Conservation (phyloP, 2,113 vertebrate species). For the Saiga tatarica region DNA sequence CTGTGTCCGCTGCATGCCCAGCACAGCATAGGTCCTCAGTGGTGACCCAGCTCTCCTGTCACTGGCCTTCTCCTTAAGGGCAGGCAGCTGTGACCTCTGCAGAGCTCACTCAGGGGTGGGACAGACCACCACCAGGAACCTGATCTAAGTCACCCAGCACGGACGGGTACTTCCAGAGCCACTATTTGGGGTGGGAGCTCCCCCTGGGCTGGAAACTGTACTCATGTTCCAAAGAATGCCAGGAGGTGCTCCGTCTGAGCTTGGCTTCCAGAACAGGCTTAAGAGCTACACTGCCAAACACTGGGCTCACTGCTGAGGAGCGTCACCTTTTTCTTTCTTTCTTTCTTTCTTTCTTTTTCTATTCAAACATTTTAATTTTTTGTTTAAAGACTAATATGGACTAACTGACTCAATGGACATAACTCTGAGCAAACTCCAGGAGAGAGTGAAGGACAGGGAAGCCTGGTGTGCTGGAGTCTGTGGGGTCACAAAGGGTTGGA, state of each 20-base stretch:
- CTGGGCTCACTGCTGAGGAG: not conserved
- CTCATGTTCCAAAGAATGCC: no score
- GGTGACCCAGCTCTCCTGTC: not conserved
- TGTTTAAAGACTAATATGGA: not conserved
- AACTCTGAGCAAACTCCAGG: not conserved
- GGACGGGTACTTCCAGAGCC: not conserved
- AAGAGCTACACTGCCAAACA: not conserved
- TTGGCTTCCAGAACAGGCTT: not conserved
- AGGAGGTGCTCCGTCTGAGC: fast-evolving
- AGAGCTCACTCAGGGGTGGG: not conserved
- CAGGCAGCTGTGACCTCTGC: not conserved
- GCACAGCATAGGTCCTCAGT: fast-evolving
- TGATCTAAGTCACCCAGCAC: not conserved
- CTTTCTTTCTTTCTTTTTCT: not conserved
- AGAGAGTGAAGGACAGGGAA: not conserved
- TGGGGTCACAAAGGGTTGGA: not conserved
- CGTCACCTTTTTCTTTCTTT: not conserved
- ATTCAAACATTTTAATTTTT: not conserved
- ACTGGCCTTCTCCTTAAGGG: not conserved
- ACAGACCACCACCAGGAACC: not conserved
- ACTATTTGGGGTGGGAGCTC: not conserved
- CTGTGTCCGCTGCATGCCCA: fast-evolving
- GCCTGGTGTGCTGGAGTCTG: not conserved
- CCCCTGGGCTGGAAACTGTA: not conserved
- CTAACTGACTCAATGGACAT: not conserved